Conservation (phyloP, 2,888 invertebrate species). For the Cantharis nigra region DNA sequence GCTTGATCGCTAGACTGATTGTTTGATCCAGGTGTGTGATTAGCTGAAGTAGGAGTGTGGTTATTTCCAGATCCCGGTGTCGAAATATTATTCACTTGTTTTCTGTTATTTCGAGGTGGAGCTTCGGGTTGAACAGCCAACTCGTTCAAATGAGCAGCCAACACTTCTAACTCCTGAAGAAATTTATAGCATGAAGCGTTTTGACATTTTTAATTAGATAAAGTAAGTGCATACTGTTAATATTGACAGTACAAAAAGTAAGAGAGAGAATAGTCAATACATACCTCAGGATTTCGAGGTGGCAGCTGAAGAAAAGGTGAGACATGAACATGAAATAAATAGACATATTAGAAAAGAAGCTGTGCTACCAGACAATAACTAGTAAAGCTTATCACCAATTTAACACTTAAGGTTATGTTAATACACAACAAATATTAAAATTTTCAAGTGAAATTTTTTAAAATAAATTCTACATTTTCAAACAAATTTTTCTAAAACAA, state of each 20-base stretch:
- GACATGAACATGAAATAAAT: constrained; percentile 64
- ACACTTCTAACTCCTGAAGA: constrained; percentile 87
- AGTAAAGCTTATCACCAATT: constrained; percentile 60
- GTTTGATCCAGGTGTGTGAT: constrained; percentile 30
- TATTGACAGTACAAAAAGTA: constrained; percentile 4
- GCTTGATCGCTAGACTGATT: constrained; percentile 47
- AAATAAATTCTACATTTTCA: not conserved
- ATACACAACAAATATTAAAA: not conserved
- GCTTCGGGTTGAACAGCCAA: constrained; percentile 77
- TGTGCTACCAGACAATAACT: constrained; percentile 45
- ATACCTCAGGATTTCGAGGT: constrained; percentile 89
- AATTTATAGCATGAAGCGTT: constrained; percentile 1
- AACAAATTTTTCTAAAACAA: not conserved
- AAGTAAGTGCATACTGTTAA: not conserved
- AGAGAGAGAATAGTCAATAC: constrained; percentile 51
- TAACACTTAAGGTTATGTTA: constrained; percentile 15
- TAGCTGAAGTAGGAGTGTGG: constrained; percentile 40
- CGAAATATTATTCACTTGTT: constrained; percentile 49
- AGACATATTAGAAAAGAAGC: constrained; percentile 58
- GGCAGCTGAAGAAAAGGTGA: constrained; percentile 69
- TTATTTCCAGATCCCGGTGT: constrained; percentile 48
- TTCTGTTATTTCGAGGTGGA: constrained; percentile 68
- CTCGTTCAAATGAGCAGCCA: constrained; percentile 95
- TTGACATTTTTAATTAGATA: not conserved
- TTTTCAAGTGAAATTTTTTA: not conserved